Evolutionary conservation across 1,140 invertebrate genomes (phyloP), one percentile per base, ranked within the genome.

Genomic region (Eupristina koningsbergeri): DNA sequence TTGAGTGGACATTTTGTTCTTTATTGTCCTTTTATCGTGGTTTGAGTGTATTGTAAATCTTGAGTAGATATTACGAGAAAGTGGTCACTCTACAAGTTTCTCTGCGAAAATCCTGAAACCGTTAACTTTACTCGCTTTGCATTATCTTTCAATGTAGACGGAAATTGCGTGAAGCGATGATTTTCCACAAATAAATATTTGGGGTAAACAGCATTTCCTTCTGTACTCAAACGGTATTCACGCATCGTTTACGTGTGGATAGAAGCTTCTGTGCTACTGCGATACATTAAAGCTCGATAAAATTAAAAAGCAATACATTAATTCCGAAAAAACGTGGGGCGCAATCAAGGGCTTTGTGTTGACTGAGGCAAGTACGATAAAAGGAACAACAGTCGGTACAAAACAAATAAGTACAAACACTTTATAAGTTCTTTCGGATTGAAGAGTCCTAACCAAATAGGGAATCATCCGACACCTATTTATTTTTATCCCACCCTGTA

Each of bases 1-100:
- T 76, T 64, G 76, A 81, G 71, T 80, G 81, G 78, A 83, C 75
- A 67, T 64, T 74, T 61, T 69, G 53, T 79, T 22, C 31, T 50
- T 67, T 67, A 50, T 50, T 17, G 15, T 45, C 41, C n/a, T 34
- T 80, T 45, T 58, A n/a, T 19, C 63, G 53, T 29, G 61, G 15
- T 58, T 36, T 45, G 26, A n/a, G 8, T 9, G 13, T 50, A 45
- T 50, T 15, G 47, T 17, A 15, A 9, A 45, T 45, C 31, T 15
- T 17, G 15, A 17, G 50, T 8, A 17, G 17, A 29, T 63, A 63
- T 13, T 69, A 15, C 3, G 0, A 26, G 36, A 19, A 71, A 71
- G 26, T 9, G 67, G 13, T 58, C 53, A 26, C 26, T 58, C 26
- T 5, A 22, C 19, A 58, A 58, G 26, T 26, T 26, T 0, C 26